These are phyloP conservation scores for Chanos chanos DNA, from an alignment of 2,797 vertebrate genomes.

Conservation along the genomic window DNA sequence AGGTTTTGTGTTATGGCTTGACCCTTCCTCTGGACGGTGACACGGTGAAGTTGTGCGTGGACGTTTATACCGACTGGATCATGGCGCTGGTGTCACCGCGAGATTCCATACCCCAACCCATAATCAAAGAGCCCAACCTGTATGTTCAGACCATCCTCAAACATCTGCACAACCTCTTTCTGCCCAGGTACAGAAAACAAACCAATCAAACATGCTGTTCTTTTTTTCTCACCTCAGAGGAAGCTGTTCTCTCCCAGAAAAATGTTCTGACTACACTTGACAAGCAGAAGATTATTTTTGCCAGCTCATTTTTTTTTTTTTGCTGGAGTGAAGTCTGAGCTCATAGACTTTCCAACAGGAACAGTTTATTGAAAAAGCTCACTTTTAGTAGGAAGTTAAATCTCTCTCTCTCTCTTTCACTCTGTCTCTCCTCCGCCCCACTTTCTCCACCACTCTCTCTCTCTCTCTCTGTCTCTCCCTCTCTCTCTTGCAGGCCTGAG, in stretches of 20 bases:
- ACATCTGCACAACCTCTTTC: constrained; percentile 88
- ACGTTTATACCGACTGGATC: constrained; percentile 93
- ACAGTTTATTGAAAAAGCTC: no score
- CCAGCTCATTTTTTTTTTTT: no score
- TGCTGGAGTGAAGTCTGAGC: no score
- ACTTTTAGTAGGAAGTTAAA: no score
- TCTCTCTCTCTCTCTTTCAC: no score
- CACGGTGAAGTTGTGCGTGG: constrained; percentile 89
- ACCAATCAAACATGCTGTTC: background rate
- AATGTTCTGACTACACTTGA: no score
- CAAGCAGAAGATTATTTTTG: no score
- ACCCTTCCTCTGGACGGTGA: constrained; percentile 88
- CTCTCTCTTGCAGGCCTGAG: constrained; percentile 74
- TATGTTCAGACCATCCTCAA: constrained; percentile 90
- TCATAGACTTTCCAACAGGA: no score
- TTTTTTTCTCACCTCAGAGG: no score
- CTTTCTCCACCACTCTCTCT: background rate
- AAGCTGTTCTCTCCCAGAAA: no score
- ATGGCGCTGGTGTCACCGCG: constrained; percentile 84
- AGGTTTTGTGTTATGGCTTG: constrained; percentile 88
- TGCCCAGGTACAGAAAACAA: constrained; percentile 75
- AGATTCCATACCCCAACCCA: constrained; percentile 85
- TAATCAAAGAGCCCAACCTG: constrained; percentile 87
- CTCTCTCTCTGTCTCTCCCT: background rate
- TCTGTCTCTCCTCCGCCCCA: background rate